Evolutionary conservation across 2,888 invertebrate species (phyloP).

Genomic region (Hanleya hanleyi): DNA sequence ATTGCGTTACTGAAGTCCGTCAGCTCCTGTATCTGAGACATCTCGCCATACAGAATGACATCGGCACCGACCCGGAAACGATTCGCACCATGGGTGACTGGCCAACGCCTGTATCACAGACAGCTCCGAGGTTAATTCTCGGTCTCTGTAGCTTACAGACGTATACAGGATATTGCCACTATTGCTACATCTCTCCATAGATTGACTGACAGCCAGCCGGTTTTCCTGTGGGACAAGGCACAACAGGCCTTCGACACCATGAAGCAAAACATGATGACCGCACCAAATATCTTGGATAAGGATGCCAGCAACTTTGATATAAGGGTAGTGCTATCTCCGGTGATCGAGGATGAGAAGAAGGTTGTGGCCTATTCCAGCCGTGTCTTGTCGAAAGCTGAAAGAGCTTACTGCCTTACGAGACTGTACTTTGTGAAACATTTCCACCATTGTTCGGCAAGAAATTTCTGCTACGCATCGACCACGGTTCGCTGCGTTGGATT

Average conservation of each 20-base stretch:
- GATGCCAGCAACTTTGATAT: too few relatives aligned
- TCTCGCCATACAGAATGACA: neutral
- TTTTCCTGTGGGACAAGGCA: neutral
- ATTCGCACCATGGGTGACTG: neutral
- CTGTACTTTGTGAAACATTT: too few relatives aligned
- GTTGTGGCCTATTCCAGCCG: too few relatives aligned
- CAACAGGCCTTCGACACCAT: neutral
- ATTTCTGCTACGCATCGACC: too few relatives aligned
- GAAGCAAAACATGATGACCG: neutral
- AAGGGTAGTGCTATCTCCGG: too few relatives aligned
- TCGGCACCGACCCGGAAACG: neutral
- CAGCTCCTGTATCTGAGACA: neutral
- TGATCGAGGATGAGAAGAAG: too few relatives aligned
- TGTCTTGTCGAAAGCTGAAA: too few relatives aligned
- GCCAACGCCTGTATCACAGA: neutral
- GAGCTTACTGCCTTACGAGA: too few relatives aligned
- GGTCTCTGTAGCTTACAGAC: neutral
- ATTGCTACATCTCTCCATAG: neutral
- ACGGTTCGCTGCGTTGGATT: too few relatives aligned
- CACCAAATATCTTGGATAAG: too few relatives aligned
- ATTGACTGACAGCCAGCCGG: neutral
- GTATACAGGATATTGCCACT: neutral
- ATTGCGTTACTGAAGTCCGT: neutral
- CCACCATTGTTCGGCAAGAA: too few relatives aligned
- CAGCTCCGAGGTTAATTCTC: neutral